phyloP scores from a whole-genome alignment of 2,888 invertebrate genomes.

The Ophion ventricosus region DNA sequence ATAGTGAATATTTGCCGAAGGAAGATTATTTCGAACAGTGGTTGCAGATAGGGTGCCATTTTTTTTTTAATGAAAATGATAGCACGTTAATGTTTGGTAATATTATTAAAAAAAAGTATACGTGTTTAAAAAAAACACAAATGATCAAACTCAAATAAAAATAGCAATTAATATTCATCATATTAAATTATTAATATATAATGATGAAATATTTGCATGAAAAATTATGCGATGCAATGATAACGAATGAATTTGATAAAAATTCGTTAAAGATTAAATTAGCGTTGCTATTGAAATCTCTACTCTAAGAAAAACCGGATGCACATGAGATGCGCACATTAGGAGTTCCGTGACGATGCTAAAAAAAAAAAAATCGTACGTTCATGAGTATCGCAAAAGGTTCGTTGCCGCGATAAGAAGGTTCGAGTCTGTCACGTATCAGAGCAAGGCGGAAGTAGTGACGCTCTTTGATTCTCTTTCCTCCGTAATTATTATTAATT shows the following conservation, averaged over 20 bases:
- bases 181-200: not conserved
- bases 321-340: not conserved
- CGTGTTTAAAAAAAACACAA: not conserved
- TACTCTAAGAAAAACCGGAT: not conserved
- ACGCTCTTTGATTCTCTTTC: constrained; percentile 59
- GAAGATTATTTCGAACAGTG: constrained; percentile 43
- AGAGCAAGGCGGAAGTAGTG: constrained; percentile 46
- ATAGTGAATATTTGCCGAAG: constrained; percentile 60
- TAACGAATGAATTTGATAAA: not conserved
- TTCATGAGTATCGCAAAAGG: constrained; percentile 38
- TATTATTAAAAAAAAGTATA: too few relatives aligned
- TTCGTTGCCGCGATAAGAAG: constrained; percentile 57
- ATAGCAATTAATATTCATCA: not conserved
- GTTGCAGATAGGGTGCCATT: constrained; percentile 1
- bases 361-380: constrained; percentile 39
- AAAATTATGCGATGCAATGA: not conserved
- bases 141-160: not conserved
- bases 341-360: constrained; percentile 51
- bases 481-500: constrained; percentile 63
- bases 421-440: constrained; percentile 37
- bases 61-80: not conserved
- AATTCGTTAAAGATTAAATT: not conserved
- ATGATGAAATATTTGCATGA: too few relatives aligned
- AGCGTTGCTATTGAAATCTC: not conserved
- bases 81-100: not conserved